Conservation (phyloP, 2,797 vertebrate genomes). For the Allobates femoralis region DNA sequence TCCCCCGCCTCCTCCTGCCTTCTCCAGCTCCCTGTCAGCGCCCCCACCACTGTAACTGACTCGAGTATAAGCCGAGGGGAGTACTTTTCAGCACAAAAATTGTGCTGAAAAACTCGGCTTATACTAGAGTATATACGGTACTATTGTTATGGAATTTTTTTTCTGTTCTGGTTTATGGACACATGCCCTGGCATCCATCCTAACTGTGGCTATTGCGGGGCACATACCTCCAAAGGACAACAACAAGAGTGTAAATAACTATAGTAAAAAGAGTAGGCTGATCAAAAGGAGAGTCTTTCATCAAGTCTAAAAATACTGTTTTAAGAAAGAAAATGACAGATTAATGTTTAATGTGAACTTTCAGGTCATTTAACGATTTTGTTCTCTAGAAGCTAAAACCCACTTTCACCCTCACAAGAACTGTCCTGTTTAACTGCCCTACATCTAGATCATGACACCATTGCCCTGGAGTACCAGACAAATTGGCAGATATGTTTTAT, state of each 20-base stretch:
- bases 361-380: conserved; percentile 29
- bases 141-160: too few relatives aligned
- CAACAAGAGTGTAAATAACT: not conserved
- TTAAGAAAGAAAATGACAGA: not conserved
- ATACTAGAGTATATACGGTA: too few relatives aligned
- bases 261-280: not conserved
- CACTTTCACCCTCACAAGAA: conserved; percentile 33
- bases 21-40: too few relatives aligned
- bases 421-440: conserved; percentile 48
- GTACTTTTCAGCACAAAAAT: too few relatives aligned
- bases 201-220: too few relatives aligned
- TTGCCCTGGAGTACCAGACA: conserved; percentile 36
- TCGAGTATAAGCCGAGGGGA: too few relatives aligned
- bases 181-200: too few relatives aligned
- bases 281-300: not conserved
- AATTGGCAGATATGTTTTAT: conserved; percentile 51
- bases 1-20: too few relatives aligned
- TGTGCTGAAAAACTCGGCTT: too few relatives aligned
- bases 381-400: conserved; percentile 10
- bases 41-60: too few relatives aligned
- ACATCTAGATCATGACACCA: conserved; percentile 48
- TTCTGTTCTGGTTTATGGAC: too few relatives aligned
- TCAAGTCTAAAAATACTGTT: not conserved
- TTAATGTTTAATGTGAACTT: not conserved
- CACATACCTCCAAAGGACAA: not conserved